Evolutionary conservation across 2,888 invertebrate species (phyloP).

Genomic region (Ametastegia equiseti): DNA sequence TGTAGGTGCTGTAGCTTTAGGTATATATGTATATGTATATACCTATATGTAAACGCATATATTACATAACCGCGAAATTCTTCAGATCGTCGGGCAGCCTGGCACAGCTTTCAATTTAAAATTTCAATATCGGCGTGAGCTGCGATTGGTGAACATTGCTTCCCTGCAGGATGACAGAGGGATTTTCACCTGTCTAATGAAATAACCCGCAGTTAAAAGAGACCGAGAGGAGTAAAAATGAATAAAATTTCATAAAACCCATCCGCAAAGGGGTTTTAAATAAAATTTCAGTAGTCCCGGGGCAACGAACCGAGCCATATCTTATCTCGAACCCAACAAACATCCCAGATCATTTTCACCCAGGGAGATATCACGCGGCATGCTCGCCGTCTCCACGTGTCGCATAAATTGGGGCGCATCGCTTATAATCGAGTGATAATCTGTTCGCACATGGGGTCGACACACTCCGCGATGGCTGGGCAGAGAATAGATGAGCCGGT

Average conservation of each 20-base stretch:
- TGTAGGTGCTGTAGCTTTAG: not conserved
- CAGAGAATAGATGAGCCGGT: not conserved
- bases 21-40: not conserved
- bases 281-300: slow-evolving; percentile 2
- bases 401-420: slow-evolving; percentile 60
- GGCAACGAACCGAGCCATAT: slow-evolving; percentile 32
- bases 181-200: not conserved
- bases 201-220: not conserved
- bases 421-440: slow-evolving; percentile 56
- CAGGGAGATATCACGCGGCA: slow-evolving; percentile 51
- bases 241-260: too few species aligned
- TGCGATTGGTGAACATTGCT: slow-evolving; percentile 21
- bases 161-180: not conserved
- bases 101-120: slow-evolving; percentile 20
- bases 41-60: not conserved
- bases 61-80: slow-evolving; percentile 16
- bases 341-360: slow-evolving; percentile 60
- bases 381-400: slow-evolving; percentile 58
- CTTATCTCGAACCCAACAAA: slow-evolving; percentile 58
- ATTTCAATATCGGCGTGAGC: slow-evolving; percentile 14
- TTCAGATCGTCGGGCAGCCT: not conserved
- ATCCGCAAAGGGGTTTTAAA: not conserved
- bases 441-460: slow-evolving; percentile 33
- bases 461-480: slow-evolving; percentile 10
- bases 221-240: not conserved